Percentiles rank a stretch among this genome's conserved stretches.
Conservation (phyloP, 2,113 vertebrate species). For the Etheostoma cragini region DNA sequence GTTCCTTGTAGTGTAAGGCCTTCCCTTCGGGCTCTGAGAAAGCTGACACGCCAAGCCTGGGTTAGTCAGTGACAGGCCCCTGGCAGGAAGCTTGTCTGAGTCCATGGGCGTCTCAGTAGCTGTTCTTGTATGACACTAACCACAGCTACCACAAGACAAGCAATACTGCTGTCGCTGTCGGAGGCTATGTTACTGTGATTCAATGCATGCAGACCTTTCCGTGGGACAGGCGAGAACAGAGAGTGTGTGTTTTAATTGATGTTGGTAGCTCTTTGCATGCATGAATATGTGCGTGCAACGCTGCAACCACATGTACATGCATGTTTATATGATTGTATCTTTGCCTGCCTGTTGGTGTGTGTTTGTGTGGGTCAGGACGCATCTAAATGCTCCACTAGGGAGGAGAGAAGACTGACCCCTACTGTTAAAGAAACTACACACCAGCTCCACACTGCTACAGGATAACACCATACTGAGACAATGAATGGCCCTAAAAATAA, state of each 20-base stretch:
- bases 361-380: conserved; percentile 25
- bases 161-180: conserved; percentile 57
- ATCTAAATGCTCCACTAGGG: conserved; percentile 35
- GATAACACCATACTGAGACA: background rate
- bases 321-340: conserved; percentile 36
- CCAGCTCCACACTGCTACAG: conserved; percentile 6
- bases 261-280: background rate
- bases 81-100: conserved; percentile 63
- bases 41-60: conserved; percentile 68
- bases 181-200: conserved; percentile 52
- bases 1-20: conserved; percentile 61
- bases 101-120: conserved; percentile 68
- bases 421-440: conserved; percentile 72
- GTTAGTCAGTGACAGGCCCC: conserved; percentile 68
- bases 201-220: conserved; percentile 51
- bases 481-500: conserved; percentile 9
- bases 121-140: conserved; percentile 75
- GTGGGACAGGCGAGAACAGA: conserved; percentile 19
- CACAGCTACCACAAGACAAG: conserved; percentile 75
- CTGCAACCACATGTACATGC: conserved; percentile 17
- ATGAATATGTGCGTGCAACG: conserved; percentile 7
- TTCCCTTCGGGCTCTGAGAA: conserved; percentile 65
- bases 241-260: conserved; percentile 22
- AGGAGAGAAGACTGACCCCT: conserved; percentile 85
- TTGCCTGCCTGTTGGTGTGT: conserved; percentile 11